phyloP scores from a whole-genome alignment of 2,113 vertebrate genomes.

The Puntigrus tetrazona region DNA sequence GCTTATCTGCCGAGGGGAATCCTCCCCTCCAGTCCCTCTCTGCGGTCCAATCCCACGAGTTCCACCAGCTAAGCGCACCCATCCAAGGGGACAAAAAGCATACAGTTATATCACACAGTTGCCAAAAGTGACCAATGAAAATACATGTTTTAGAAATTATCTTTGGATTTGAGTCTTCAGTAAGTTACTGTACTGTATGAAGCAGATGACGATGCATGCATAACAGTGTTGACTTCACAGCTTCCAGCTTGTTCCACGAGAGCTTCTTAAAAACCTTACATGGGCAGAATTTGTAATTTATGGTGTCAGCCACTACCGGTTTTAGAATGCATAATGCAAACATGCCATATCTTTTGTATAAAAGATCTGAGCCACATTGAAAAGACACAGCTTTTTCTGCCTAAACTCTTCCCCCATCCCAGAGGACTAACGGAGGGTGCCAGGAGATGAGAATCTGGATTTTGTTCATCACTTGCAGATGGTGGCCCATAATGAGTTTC shows the following conservation, averaged over 20 bases:
- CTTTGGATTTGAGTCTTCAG: not conserved
- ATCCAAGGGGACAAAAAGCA: conserved; percentile 16
- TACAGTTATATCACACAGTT: conserved; percentile 4
- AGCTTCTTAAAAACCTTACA: conserved; percentile 21
- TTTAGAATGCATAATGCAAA: conserved; percentile 14
- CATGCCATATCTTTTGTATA: not conserved
- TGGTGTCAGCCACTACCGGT: not conserved
- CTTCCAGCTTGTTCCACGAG: not conserved
- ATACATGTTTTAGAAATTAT: not conserved
- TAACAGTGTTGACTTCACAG: not conserved
- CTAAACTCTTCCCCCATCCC: conserved; percentile 17
- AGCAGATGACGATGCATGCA: conserved; percentile 3
- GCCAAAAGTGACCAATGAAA: conserved; percentile 16
- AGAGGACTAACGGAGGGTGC: conserved; percentile 24
- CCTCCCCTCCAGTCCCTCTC: conserved; percentile 54
- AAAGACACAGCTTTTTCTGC: conserved; percentile 20
- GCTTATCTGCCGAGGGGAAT: conserved; percentile 70
- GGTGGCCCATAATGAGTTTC: conserved; percentile 60
- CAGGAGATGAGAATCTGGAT: conserved; percentile 50
- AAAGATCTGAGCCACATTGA: conserved; percentile 1
- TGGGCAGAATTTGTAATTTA: not conserved
- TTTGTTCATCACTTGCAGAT: conserved; percentile 52
- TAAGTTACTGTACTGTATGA: not conserved
- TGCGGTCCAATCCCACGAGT: conserved; percentile 50
- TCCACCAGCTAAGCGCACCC: conserved; percentile 40